Evolutionary conservation across 2,888 invertebrate species (phyloP).

Genomic region (Arrhopalites spinosus): DNA sequence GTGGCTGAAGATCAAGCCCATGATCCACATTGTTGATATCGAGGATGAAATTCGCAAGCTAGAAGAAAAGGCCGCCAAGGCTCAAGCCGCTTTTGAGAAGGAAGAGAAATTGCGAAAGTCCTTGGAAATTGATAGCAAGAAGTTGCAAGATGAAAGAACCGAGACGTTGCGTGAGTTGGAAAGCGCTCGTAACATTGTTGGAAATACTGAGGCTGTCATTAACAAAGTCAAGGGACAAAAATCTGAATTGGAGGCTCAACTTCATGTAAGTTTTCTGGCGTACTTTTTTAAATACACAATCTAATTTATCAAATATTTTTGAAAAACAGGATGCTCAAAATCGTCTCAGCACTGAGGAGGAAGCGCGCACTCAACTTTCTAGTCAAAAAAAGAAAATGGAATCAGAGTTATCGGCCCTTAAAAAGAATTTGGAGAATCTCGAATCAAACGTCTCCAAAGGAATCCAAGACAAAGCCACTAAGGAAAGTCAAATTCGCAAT

Average conservation of each 20-base stretch:
- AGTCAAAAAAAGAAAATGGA: slow-evolving; percentile 97
- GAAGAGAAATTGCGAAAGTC: slow-evolving; percentile 97
- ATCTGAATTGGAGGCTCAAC: slow-evolving; percentile 70
- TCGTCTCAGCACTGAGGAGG: slow-evolving; percentile 95
- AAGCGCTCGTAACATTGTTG: slow-evolving; percentile 89
- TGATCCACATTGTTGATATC: slow-evolving; percentile 97
- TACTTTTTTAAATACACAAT: too few relatives aligned
- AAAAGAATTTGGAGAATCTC: slow-evolving; percentile 97
- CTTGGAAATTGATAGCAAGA: slow-evolving; percentile 89
- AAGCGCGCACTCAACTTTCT: slow-evolving; percentile 91
- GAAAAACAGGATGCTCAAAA: slow-evolving; percentile 99
- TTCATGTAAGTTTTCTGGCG: slow-evolving; percentile 79
- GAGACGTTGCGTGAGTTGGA: slow-evolving; percentile 84
- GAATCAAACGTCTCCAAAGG: slow-evolving; percentile 91
- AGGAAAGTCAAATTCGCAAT: slow-evolving; percentile 97
- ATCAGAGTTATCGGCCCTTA: slow-evolving; percentile 88
- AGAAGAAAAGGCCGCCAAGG: slow-evolving; percentile 95
- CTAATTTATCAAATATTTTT: slow-evolving; percentile 58
- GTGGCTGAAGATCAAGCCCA: slow-evolving; percentile 99
- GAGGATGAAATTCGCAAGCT: slow-evolving; percentile 99
- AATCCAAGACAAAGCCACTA: slow-evolving; percentile 97
- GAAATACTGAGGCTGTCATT: slow-evolving; percentile 90
- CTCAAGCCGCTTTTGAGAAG: slow-evolving; percentile 90
- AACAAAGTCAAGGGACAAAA: slow-evolving; percentile 76
- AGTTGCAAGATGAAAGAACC: slow-evolving; percentile 92